Percentiles rank a stretch among this genome's conserved stretches.
Conservation (phyloP, 2,888 invertebrate genomes). For the Sminthurinus aureus region DNA sequence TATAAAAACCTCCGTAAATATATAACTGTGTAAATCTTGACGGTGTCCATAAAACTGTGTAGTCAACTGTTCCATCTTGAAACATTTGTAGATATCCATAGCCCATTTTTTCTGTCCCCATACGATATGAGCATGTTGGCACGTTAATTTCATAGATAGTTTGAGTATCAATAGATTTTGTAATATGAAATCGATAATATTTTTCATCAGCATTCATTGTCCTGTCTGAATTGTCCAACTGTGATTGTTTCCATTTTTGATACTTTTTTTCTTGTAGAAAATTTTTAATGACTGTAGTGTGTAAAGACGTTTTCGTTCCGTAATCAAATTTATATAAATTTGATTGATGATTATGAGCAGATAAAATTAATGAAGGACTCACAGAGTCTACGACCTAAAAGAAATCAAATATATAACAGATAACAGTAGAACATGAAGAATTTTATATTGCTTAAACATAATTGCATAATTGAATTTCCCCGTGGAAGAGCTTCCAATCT, state of each 20-base stretch:
- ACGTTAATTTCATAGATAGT: constrained; percentile 80
- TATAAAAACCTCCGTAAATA: constrained; percentile 66
- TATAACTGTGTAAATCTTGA: constrained; percentile 72
- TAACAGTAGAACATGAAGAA: too few relatives aligned
- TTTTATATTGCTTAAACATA: too few relatives aligned
- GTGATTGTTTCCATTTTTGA: not conserved
- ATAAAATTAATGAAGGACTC: constrained; percentile 31
- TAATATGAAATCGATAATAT: constrained; percentile 28
- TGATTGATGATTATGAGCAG: constrained; percentile 40
- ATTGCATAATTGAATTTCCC: too few relatives aligned
- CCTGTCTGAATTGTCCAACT: not conserved
- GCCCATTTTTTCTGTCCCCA: constrained; percentile 88
- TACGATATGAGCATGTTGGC: constrained; percentile 95
- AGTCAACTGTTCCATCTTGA: constrained; percentile 66
- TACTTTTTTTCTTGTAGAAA: not conserved
- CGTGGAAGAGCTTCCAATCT: too few relatives aligned
- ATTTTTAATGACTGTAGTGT: constrained; percentile 12
- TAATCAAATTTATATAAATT: constrained; percentile 25
- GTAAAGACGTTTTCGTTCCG: constrained; percentile 22
- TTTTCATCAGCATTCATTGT: not conserved
- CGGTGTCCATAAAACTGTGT: constrained; percentile 82
- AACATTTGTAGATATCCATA: constrained; percentile 83
- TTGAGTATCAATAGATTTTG: constrained; percentile 58
- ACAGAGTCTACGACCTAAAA: constrained; percentile 21
- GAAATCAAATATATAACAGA: not conserved